Percentiles rank a stretch among this genome's conserved stretches.
Conservation (phyloP, 1,140 invertebrate genomes). For the Pseudoatta argentina region DNA sequence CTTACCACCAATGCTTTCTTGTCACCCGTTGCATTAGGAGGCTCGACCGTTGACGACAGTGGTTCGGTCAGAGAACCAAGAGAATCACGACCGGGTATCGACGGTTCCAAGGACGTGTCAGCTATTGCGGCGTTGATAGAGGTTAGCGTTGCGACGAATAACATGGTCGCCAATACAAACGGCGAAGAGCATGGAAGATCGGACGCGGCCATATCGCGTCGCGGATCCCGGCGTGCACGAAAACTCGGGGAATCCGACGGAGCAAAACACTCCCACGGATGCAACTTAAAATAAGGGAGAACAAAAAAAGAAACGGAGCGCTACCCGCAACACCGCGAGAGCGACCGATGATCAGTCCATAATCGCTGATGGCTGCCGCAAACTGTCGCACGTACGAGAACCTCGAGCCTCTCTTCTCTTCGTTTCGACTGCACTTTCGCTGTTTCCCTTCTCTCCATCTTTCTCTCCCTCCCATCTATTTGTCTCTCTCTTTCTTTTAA, state of each 20-base stretch:
- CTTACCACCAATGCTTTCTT: conserved; percentile 25
- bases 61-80: not conserved
- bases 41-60: not conserved
- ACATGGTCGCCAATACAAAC: conserved; percentile 28
- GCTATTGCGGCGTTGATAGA: conserved; percentile 66
- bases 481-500: not conserved
- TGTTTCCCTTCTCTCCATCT: not conserved
- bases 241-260: not conserved
- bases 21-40: not conserved
- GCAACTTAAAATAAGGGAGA: conserved; percentile 20
- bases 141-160: conserved; percentile 72
- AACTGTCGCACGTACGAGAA: conserved; percentile 22
- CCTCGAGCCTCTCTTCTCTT: not conserved
- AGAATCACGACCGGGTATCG: not conserved
- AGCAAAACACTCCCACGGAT: not conserved
- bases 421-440: conserved; percentile 19
- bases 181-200: conserved; percentile 34
- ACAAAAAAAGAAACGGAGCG: conserved; percentile 18
- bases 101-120: conserved; percentile 13
- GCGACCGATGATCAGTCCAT: conserved; percentile 9
- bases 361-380: conserved; percentile 13
- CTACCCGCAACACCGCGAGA: not conserved
- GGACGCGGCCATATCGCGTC: conserved; percentile 55
- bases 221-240: not conserved
- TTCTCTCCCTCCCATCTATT: not conserved